Conservation (phyloP, 2,113 vertebrate species). For the Hippocampus barbouri region DNA sequence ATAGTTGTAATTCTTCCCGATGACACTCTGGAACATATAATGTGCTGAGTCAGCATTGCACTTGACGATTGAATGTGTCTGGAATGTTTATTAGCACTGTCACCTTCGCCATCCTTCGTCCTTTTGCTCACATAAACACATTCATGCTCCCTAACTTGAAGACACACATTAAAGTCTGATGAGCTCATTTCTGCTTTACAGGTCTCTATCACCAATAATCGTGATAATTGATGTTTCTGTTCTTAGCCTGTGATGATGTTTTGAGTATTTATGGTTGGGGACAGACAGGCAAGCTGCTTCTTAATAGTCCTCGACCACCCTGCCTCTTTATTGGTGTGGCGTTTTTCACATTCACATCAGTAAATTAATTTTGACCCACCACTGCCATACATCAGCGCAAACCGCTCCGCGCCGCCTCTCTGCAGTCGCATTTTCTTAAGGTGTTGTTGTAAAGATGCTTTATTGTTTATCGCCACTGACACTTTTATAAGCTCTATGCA, state of each 20-base stretch:
- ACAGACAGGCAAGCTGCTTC: slow-evolving; percentile 50
- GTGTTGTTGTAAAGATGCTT: slow-evolving; percentile 68
- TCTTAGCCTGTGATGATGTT: slow-evolving; percentile 56
- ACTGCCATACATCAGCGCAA: slow-evolving; percentile 55
- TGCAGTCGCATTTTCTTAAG: slow-evolving; percentile 61
- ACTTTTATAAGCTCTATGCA: slow-evolving; percentile 69
- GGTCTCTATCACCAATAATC: slow-evolving; percentile 55
- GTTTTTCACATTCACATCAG: slow-evolving; percentile 61
- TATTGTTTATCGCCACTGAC: slow-evolving; percentile 66
- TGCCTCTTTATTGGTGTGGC: slow-evolving; percentile 54
- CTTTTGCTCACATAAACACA: slow-evolving; percentile 19
- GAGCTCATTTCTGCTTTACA: slow-evolving; percentile 29
- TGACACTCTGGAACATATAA: not conserved
- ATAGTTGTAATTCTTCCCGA: slow-evolving; percentile 2
- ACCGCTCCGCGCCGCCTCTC: slow-evolving; percentile 39
- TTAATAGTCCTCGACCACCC: slow-evolving; percentile 45
- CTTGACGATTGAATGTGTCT: slow-evolving; percentile 12
- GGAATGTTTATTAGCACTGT: not conserved
- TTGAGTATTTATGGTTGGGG: slow-evolving; percentile 65
- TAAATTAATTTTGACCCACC: slow-evolving; percentile 70
- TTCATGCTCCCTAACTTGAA: slow-evolving; percentile 22
- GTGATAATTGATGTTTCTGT: slow-evolving; percentile 60
- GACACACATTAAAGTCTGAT: slow-evolving; percentile 47
- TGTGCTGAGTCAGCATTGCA: slow-evolving; percentile 17
- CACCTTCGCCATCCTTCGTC: slow-evolving; percentile 13